These are phyloP conservation scores for Misgurnus anguillicaudatus DNA, from an alignment of 2,113 vertebrate genomes.

Conservation along the genomic window DNA sequence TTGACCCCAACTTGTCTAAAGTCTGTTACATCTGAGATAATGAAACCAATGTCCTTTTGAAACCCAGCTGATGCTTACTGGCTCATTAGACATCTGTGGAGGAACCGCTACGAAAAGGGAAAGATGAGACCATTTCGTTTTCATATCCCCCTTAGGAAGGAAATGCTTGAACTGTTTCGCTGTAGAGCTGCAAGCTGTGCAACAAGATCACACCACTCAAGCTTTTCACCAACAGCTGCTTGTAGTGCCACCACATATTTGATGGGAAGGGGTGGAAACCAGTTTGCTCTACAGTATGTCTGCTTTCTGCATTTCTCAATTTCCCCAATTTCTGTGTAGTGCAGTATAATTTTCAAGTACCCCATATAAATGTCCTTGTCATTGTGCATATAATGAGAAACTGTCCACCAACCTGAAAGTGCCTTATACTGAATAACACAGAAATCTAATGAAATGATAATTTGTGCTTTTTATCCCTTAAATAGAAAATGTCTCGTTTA, in stretches of 20 bases:
- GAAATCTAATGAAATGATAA: background rate
- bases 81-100: conserved; percentile 70
- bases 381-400: background rate
- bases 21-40: background rate
- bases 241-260: conserved; percentile 47
- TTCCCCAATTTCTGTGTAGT: background rate
- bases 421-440: background rate
- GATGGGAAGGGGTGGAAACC: conserved; percentile 19
- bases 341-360: too few species aligned
- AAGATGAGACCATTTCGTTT: conserved; percentile 61
- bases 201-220: conserved; percentile 42
- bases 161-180: conserved; percentile 63
- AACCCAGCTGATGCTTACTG: conserved; percentile 59
- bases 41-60: conserved; percentile 58
- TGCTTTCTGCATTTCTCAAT: conserved; percentile 16
- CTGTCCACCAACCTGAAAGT: background rate
- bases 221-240: conserved; percentile 52
- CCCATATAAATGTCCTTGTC: too few species aligned
- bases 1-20: background rate
- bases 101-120: conserved; percentile 40
- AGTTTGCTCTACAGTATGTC: background rate
- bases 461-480: conserved; percentile 5
- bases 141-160: conserved; percentile 73
- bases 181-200: conserved; percentile 64
- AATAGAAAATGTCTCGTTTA: too few species aligned